A percentile compares a stretch with the other conserved stretches of the same genome.
These are phyloP conservation scores for Apodemia zela DNA, from an alignment of 2,888 invertebrate species.

Conservation along the genomic window DNA sequence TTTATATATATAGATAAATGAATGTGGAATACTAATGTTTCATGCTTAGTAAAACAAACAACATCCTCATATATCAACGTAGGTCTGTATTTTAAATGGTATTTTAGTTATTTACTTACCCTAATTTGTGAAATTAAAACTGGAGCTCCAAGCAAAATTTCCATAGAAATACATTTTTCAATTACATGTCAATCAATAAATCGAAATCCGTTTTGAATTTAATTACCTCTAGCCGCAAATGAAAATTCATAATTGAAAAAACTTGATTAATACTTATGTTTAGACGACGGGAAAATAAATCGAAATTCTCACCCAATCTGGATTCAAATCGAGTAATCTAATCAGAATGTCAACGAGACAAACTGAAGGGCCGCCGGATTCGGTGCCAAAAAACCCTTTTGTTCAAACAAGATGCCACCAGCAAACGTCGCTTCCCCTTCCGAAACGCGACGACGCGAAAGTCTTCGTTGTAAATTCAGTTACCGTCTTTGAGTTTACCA, in stretches of 20 bases:
- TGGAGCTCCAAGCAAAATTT: no score
- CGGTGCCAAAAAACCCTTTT: conserved; percentile 64
- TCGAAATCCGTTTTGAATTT: background rate
- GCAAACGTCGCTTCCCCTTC: conserved; percentile 68
- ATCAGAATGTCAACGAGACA: conserved; percentile 49
- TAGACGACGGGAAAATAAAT: conserved; percentile 22
- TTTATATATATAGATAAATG: no score
- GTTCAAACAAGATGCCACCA: conserved; percentile 65
- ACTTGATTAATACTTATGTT: conserved; percentile 22
- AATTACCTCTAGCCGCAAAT: background rate
- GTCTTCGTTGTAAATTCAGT: conserved; percentile 53
- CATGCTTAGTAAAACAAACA: no score
- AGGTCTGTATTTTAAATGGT: no score
- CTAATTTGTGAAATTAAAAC: no score
- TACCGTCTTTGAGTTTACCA: conserved; percentile 31
- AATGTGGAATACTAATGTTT: no score
- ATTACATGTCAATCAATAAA: background rate
- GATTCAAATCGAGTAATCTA: conserved; percentile 64
- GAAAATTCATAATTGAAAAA: conserved; percentile 11
- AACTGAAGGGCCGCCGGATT: conserved; percentile 34
- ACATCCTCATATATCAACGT: no score
- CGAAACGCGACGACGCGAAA: conserved; percentile 42
- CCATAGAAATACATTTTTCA: no score
- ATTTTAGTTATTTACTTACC: no score
- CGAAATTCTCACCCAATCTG: conserved; percentile 31